A percentile compares a stretch with the other conserved stretches of the same genome.
Conservation (phyloP, 1,140 invertebrate species). For the Scaptomyza pallida region DNA sequence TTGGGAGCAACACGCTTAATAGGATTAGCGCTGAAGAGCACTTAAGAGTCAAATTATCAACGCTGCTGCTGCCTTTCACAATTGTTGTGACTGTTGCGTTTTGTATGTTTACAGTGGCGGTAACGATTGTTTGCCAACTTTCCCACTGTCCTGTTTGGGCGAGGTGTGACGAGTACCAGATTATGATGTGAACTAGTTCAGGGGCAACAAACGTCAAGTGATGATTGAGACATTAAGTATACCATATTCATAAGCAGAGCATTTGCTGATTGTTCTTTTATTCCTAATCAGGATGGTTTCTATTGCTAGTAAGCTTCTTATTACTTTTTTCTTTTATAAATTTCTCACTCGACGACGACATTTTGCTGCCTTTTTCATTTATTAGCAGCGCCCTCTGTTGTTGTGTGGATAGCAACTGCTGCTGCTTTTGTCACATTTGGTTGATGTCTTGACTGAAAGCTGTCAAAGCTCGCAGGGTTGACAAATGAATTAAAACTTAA, state of each 20-base stretch:
- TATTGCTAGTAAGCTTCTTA: too few relatives aligned
- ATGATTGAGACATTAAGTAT: constrained; percentile 33
- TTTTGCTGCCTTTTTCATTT: background rate
- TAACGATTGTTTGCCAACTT: constrained; percentile 77
- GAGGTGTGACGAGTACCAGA: constrained; percentile 21
- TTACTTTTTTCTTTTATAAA: too few relatives aligned
- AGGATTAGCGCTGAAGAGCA: constrained; percentile 83
- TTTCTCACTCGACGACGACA: too few relatives aligned
- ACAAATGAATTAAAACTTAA: background rate
- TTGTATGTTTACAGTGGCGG: constrained; percentile 70
- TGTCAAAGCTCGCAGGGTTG: constrained; percentile 59
- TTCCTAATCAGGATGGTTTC: too few relatives aligned
- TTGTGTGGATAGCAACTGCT: background rate
- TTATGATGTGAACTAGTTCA: constrained; percentile 61
- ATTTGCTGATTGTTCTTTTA: too few relatives aligned
- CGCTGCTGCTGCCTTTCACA: constrained; percentile 9
- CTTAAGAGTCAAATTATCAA: constrained; percentile 83
- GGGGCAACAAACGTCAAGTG: constrained; percentile 59
- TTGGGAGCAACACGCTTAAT: constrained; percentile 80
- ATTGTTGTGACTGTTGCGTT: constrained; percentile 79
- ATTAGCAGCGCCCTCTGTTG: constrained; percentile 56
- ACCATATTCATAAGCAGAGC: too few relatives aligned
- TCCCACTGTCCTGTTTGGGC: constrained; percentile 62
- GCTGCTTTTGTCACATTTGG: constrained; percentile 26
- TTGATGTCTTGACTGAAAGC: constrained; percentile 71